Percentiles rank a stretch among this genome's conserved stretches.
Conservation (phyloP, 2,888 invertebrate genomes). For the Dynastes tityus region DNA sequence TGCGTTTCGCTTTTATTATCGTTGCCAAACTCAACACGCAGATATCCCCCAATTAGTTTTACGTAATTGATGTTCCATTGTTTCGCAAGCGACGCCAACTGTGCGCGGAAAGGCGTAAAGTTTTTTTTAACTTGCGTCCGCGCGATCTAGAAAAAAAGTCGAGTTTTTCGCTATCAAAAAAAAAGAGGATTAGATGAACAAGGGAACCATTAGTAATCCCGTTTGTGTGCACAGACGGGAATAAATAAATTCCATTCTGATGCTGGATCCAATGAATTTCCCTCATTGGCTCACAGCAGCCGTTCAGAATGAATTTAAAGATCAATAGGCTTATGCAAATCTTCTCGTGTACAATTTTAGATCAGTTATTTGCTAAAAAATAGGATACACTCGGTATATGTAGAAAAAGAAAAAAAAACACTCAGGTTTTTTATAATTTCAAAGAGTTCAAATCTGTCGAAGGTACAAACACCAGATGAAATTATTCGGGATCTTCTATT, state of each 20-base stretch:
- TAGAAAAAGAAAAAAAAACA: too few relatives aligned
- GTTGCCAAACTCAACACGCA: conserved; percentile 13
- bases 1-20: conserved; percentile 25
- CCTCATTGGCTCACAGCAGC: background rate
- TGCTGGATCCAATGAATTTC: conserved; percentile 19
- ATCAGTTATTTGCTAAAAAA: background rate
- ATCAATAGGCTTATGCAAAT: background rate
- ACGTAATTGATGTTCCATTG: conserved; percentile 43
- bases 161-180: background rate
- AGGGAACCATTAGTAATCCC: conserved; percentile 8
- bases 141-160: conserved; percentile 1
- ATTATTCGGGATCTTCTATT: too few relatives aligned
- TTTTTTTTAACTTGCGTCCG: conserved; percentile 25
- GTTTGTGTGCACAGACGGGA: background rate
- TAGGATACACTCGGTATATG: background rate
- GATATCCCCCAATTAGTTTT: conserved; percentile 31
- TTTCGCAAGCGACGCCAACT: conserved; percentile 20
- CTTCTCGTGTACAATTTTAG: background rate
- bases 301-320: background rate
- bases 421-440: too few relatives aligned
- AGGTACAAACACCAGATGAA: too few relatives aligned
- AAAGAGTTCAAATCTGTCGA: too few relatives aligned
- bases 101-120: conserved; percentile 24
- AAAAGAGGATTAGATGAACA: conserved; percentile 31
- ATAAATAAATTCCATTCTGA: conserved; percentile 21